Evolutionary conservation across 2,888 invertebrate genomes (phyloP), one percentile per base, ranked within the genome.

Genomic region (Phyllotreta striolata): DNA sequence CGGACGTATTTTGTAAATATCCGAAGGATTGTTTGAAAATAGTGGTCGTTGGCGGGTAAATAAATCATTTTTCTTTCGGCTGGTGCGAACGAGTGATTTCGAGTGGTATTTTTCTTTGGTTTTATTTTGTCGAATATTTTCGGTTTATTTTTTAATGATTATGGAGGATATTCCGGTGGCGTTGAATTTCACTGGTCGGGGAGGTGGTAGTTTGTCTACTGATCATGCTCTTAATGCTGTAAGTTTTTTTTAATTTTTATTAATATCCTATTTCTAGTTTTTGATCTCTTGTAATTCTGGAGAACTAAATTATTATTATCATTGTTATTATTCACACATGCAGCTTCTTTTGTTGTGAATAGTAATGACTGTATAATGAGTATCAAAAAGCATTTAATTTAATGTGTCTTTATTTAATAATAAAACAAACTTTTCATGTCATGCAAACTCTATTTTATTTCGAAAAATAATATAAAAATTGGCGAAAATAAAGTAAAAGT

Each of bases 91-190:
- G 67, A 57, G 60, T 47, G 52, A 35, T 46, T 41, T 13, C 12
- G n/a, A 51, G 57, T 57, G 61, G 47, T 61, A 52, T 46, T 10
- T 57, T 49, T 63, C 61, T 6, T 37, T 35, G 12, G 63, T 43
- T 47, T 62, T 40, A 37, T 43, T 56, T 49, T 34, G n/a, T 37
- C 24, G n/a, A 43, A 41, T 24, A 37, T 62, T 59, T 55, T 12
- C 14, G 34, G 12, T 59, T 63, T 63, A 38, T 38, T 40, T 49
- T 55, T 57, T 51, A 44, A 57, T 52, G 63, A 59, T 35, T 13
- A 77, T 77, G 77, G 75, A 77, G 64, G 76, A 77, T 37, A 63
- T 77, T 60, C 75, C 77, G 34, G 76, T 77, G 63, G 72, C 74
- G 13, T 62, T 77, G 44, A 77, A 76, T 69, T 77, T 76, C 67